phyloP scores from a whole-genome alignment of 2,113 vertebrate genomes.

The Burhinus oedicnemus region DNA sequence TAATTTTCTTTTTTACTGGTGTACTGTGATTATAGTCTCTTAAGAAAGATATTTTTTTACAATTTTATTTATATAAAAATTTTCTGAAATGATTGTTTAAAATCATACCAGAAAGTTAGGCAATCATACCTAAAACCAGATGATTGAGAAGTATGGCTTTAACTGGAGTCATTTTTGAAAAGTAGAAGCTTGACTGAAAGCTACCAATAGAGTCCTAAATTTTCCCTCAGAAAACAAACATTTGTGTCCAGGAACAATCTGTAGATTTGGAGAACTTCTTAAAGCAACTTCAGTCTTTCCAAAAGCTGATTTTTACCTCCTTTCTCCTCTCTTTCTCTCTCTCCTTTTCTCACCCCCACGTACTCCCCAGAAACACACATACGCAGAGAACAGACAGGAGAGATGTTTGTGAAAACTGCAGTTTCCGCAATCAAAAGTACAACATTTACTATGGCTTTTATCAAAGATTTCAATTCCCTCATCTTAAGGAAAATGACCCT shows the following conservation, averaged over 20 bases:
- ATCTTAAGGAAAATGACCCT: conserved; percentile 94
- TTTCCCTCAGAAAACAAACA: neutral
- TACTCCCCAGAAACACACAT: neutral
- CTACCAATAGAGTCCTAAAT: neutral
- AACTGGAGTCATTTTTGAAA: neutral
- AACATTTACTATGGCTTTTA: conserved; percentile 90
- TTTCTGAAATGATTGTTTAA: neutral
- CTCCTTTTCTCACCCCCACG: neutral
- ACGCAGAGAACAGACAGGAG: conserved; percentile 66
- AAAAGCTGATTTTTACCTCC: neutral
- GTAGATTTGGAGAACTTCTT: neutral
- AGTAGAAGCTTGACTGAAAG: neutral
- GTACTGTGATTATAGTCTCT: neutral
- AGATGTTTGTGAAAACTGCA: conserved; percentile 78
- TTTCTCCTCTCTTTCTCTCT: neutral
- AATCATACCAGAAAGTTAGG: neutral
- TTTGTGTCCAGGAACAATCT: neutral
- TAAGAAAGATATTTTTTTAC: neutral
- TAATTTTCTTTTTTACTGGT: neutral
- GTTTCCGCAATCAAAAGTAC: conserved; percentile 86
- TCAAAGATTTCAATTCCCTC: conserved; percentile 94
- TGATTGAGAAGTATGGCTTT: neutral
- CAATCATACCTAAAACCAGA: neutral
- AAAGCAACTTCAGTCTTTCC: conserved; percentile 43
- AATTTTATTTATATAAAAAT: neutral